phyloP scores from a whole-genome alignment of 2,797 vertebrate genomes.

The Poecilia velifera region DNA sequence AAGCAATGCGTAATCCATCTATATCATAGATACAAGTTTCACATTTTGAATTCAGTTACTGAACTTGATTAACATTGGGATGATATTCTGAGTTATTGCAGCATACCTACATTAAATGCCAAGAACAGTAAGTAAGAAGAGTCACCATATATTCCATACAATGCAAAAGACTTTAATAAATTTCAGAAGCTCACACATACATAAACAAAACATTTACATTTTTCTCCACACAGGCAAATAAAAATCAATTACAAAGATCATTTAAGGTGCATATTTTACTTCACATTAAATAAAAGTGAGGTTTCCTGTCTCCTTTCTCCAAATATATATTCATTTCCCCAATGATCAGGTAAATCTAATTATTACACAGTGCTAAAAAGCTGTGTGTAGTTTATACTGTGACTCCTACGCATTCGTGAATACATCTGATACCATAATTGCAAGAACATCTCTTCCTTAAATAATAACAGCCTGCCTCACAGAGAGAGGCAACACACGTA shows the following conservation, averaged over 20 bases:
- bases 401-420: conserved; percentile 81
- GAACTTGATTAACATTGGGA: background rate
- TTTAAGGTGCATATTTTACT: conserved; percentile 87
- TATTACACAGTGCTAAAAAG: conserved; percentile 83
- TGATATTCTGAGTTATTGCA: background rate
- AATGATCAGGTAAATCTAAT: conserved; percentile 82
- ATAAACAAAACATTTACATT: conserved; percentile 87
- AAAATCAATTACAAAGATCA: conserved; percentile 85
- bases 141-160: conserved; percentile 80
- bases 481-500: conserved; percentile 66
- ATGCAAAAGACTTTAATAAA: conserved; percentile 91
- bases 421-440: conserved; percentile 84
- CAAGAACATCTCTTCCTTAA: conserved; percentile 77
- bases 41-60: too few species aligned
- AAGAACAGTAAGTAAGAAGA: conserved; percentile 76
- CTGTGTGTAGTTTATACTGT: conserved; percentile 79
- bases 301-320: conserved; percentile 73
- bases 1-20: background rate
- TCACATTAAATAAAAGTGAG: conserved; percentile 85
- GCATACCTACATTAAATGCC: conserved; percentile 21
- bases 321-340: conserved; percentile 31
- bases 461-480: conserved; percentile 73
- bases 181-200: conserved; percentile 87
- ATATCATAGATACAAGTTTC: background rate
- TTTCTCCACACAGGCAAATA: conserved; percentile 86